phyloP scores from a whole-genome alignment of 2,113 vertebrate genomes.

The Protomyctophum bolini region DNA sequence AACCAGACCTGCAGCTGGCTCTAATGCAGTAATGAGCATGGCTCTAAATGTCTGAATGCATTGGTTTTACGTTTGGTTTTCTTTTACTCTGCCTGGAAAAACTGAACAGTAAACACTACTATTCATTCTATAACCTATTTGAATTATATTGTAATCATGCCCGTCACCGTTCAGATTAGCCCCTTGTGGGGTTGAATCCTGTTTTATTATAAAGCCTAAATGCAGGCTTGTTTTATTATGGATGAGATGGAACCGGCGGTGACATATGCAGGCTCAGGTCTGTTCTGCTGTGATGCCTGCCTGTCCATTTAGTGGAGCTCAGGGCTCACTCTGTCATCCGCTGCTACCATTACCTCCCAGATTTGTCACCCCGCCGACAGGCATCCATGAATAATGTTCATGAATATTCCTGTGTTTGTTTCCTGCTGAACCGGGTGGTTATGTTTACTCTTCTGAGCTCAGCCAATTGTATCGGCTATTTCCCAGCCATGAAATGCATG shows the following conservation, averaged over 20 bases:
- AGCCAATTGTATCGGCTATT: not conserved
- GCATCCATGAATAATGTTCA: conserved; percentile 1
- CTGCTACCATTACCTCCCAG: not conserved
- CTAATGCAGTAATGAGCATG: not conserved
- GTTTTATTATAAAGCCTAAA: not conserved
- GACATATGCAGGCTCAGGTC: conserved; percentile 1
- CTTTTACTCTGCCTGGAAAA: not conserved
- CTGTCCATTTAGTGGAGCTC: conserved; percentile 1
- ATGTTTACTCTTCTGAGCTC: not conserved
- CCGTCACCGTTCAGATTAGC: not conserved
- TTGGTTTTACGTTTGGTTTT: not conserved
- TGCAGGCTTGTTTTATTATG: not conserved
- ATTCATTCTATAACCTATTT: not conserved
- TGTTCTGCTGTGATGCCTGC: conserved; percentile 4
- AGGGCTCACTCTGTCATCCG: not conserved
- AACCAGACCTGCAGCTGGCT: not conserved
- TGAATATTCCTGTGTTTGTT: conserved; percentile 8
- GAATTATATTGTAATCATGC: not conserved
- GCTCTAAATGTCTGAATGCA: too few species aligned
- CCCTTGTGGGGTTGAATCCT: not conserved
- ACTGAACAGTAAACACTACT: not conserved
- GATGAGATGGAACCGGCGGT: not conserved
- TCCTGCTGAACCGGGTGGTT: not conserved
- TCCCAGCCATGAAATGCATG: too few species aligned
- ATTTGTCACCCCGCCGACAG: not conserved